Evolutionary conservation across 1,140 invertebrate genomes (phyloP).

Genomic region (Temnothorax longispinosus): DNA sequence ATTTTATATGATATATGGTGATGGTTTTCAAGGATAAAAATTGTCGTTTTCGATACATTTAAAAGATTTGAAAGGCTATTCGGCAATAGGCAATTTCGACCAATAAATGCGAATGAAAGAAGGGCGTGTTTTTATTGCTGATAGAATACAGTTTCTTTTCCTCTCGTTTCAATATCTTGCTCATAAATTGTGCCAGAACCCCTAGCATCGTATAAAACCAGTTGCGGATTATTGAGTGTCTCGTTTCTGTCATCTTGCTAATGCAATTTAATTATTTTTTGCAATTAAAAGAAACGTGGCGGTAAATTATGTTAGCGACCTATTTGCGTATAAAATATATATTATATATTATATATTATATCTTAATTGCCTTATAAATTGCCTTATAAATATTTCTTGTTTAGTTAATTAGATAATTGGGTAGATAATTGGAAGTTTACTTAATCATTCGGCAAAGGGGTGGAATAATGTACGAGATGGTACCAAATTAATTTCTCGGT

Average conservation of each 20-base stretch:
- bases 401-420: neutral
- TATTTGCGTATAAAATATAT: neutral
- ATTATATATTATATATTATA: neutral
- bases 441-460: neutral
- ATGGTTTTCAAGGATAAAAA: neutral
- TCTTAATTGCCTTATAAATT: slow-evolving; percentile 30
- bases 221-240: slow-evolving; percentile 22
- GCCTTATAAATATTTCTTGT: neutral
- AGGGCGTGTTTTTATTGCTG: slow-evolving; percentile 70
- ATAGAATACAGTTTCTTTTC: slow-evolving; percentile 58
- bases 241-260: slow-evolving; percentile 11
- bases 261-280: slow-evolving; percentile 42
- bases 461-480: neutral
- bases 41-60: neutral
- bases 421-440: neutral
- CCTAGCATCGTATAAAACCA: slow-evolving; percentile 20
- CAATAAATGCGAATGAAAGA: slow-evolving; percentile 70
- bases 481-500: neutral
- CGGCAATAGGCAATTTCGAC: slow-evolving; percentile 59
- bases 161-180: slow-evolving; percentile 55
- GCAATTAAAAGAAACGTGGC: slow-evolving; percentile 14
- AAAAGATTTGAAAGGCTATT: slow-evolving; percentile 53
- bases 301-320: slow-evolving; percentile 12
- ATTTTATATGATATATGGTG: neutral
- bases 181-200: slow-evolving; percentile 49